Conservation (phyloP, 2,797 vertebrate species). For the Myotis daubentonii region DNA sequence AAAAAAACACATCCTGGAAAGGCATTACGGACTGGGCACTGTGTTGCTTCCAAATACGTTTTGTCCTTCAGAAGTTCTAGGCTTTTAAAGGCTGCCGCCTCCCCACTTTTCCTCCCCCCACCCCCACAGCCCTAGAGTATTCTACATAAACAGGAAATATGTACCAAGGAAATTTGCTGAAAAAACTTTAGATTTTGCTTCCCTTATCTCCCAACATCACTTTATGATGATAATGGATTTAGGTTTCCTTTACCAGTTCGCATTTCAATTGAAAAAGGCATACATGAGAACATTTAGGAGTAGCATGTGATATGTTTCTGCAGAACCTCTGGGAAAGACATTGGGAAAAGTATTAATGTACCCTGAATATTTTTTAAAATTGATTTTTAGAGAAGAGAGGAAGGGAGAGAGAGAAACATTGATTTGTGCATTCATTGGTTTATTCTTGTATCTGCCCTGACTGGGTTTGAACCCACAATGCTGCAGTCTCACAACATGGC, state of each 20-base stretch:
- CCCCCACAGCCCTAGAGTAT: not conserved
- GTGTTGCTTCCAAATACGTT: not conserved
- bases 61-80: not conserved
- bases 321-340: not conserved
- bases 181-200: constrained; percentile 16
- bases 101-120: too few species aligned
- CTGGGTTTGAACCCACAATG: not conserved
- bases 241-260: not conserved
- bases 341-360: not conserved
- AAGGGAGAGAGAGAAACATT: not conserved
- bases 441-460: not conserved
- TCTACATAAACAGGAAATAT: not conserved
- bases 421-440: not conserved
- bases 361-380: not conserved
- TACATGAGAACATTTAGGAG: not conserved
- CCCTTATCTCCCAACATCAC: not conserved
- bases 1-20: not conserved
- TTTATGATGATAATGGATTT: constrained; percentile 2
- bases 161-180: not conserved
- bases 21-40: not conserved
- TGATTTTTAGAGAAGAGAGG: not conserved
- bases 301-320: not conserved
- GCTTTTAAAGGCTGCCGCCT: not conserved
- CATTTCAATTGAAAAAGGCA: not conserved
- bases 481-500: not conserved